Evolutionary conservation across 2,797 vertebrate genomes (phyloP).

Genomic region (Forpus xanthops): DNA sequence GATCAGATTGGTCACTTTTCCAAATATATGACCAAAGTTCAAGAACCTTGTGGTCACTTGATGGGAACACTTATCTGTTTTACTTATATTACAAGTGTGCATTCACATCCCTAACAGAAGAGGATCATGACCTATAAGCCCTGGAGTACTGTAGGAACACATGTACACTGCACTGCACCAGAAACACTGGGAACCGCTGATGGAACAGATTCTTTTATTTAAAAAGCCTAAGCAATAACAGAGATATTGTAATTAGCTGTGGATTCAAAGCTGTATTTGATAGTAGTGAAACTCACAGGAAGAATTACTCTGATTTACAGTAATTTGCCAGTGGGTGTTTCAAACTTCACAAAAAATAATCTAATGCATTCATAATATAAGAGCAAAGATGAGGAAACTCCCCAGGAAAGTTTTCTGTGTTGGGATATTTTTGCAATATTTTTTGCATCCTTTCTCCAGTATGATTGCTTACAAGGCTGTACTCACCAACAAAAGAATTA

Average conservation of each 20-base stretch:
- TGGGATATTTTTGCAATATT: not conserved
- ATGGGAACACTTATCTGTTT: not conserved
- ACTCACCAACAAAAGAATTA: not conserved
- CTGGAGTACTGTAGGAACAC: slow-evolving; percentile 35
- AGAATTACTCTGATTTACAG: slow-evolving; percentile 57
- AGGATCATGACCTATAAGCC: slow-evolving; percentile 43
- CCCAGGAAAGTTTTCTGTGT: slow-evolving; percentile 36
- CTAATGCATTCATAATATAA: slow-evolving; percentile 22
- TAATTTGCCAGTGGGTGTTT: slow-evolving; percentile 60
- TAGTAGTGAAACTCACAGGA: slow-evolving; percentile 56
- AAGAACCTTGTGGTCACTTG: not conserved
- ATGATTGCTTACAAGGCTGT: slow-evolving; percentile 1
- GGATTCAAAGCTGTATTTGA: slow-evolving; percentile 64
- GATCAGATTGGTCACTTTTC: not conserved
- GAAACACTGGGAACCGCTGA: not conserved
- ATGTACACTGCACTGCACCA: accelerated
- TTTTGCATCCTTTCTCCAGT: slow-evolving; percentile 32
- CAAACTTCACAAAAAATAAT: not conserved
- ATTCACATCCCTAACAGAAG: not conserved
- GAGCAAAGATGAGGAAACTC: slow-evolving; percentile 4
- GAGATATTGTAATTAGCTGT: slow-evolving; percentile 57
- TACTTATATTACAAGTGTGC: not conserved
- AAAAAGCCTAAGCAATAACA: slow-evolving; percentile 61
- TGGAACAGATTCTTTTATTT: slow-evolving; percentile 40
- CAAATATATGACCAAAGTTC: not conserved